phyloP scores from a whole-genome alignment of 2,113 vertebrate genomes.

The Todiramphus saurophagus region DNA sequence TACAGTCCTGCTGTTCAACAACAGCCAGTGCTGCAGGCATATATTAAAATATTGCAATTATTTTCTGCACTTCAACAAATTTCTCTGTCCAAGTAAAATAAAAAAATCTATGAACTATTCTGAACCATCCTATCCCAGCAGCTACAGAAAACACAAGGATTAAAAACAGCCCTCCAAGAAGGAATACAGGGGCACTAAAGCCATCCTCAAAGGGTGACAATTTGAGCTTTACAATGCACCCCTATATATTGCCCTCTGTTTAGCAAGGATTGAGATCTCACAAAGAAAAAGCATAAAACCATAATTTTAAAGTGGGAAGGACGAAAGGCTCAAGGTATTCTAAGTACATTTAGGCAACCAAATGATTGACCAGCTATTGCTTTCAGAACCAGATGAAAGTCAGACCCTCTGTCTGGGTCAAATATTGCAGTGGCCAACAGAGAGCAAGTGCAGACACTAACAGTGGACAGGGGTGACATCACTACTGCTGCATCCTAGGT shows the following conservation, averaged over 20 bases:
- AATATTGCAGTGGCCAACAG: not conserved
- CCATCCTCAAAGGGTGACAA: not conserved
- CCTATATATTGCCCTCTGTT: not conserved
- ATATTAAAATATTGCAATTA: not conserved
- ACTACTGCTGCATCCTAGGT: too few relatives aligned
- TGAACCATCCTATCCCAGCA: not conserved
- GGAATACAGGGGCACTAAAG: not conserved
- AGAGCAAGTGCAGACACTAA: not conserved
- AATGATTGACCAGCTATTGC: not conserved
- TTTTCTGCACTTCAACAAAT: not conserved
- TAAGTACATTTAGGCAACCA: not conserved
- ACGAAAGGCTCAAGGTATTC: not conserved
- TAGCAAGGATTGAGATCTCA: not conserved
- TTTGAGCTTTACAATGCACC: not conserved
- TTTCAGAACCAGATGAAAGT: not conserved
- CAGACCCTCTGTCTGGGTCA: not conserved
- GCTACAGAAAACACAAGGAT: not conserved
- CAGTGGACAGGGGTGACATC: not conserved
- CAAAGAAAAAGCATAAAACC: not conserved
- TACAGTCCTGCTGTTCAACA: not conserved
- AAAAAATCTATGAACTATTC: not conserved
- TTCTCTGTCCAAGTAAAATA: not conserved
- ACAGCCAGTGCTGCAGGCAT: not conserved
- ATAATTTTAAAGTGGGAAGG: not conserved
- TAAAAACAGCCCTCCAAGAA: not conserved